Conservation (phyloP, 2,797 vertebrate species). For the Anolis apletophallus region DNA sequence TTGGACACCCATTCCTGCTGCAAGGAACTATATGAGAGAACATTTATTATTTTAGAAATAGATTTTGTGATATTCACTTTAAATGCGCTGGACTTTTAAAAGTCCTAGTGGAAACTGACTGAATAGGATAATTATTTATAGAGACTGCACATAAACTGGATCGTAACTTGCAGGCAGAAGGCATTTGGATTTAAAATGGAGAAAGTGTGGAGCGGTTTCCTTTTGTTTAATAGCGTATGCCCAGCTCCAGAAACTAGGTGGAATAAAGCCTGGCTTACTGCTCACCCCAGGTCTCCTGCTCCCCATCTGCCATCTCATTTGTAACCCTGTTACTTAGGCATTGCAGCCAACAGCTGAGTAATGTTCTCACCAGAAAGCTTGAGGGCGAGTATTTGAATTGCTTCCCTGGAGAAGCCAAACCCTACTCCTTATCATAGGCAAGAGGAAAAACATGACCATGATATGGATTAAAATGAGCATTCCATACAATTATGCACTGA, state of each 20-base stretch:
- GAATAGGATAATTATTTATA: neutral
- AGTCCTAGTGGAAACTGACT: neutral
- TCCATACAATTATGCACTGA: neutral
- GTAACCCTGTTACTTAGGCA: constrained; percentile 7
- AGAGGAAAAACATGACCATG: neutral
- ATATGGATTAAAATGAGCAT: neutral
- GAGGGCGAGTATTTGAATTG: neutral
- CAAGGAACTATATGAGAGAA: neutral
- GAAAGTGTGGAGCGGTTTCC: neutral
- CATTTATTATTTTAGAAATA: neutral
- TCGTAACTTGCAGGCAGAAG: neutral
- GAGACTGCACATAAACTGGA: neutral
- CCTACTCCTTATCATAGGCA: neutral
- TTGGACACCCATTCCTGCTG: neutral
- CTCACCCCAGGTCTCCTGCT: constrained; percentile 11
- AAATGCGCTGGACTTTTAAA: neutral
- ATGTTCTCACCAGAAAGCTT: neutral
- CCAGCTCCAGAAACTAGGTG: neutral
- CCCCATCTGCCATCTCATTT: constrained; percentile 8
- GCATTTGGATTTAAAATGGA: constrained; percentile 8
- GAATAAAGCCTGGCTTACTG: neutral
- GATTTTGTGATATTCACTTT: constrained; percentile 11
- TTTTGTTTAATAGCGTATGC: neutral
- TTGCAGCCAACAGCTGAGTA: constrained; percentile 12
- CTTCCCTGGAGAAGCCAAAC: constrained; percentile 5